A percentile compares a stretch with the other conserved stretches of the same genome.
Evolutionary conservation across 2,888 invertebrate species (phyloP).

Genomic region (Adelognathus sp.): DNA sequence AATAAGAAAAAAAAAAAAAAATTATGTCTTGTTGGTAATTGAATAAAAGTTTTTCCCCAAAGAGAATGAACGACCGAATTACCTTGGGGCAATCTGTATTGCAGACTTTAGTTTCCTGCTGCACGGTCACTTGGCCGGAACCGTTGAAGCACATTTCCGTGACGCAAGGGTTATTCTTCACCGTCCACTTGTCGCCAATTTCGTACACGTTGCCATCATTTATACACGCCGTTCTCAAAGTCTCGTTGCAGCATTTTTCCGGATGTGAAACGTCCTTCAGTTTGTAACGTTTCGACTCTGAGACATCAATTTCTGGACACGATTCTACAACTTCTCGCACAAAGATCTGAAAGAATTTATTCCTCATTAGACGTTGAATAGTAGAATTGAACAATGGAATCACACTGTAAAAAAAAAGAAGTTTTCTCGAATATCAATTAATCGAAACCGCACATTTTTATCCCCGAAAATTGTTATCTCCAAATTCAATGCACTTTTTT

Average conservation of each 20-base stretch:
- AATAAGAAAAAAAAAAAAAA: no score
- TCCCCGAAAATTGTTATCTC: no score
- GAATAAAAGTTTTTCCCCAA: neutral
- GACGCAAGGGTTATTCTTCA: slow-evolving; percentile 83
- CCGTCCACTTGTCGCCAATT: slow-evolving; percentile 82
- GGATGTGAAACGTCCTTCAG: slow-evolving; percentile 80
- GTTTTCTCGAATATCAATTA: no score
- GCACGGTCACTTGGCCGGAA: slow-evolving; percentile 80
- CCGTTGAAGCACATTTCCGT: slow-evolving; percentile 82
- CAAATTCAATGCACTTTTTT: neutral
- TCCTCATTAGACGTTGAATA: neutral
- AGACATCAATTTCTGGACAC: slow-evolving; percentile 81
- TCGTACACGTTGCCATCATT: slow-evolving; percentile 82
- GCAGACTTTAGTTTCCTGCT: slow-evolving; percentile 81
- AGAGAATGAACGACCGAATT: slow-evolving; percentile 30
- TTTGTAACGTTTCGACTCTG: slow-evolving; percentile 81
- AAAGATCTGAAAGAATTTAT: slow-evolving; percentile 81
- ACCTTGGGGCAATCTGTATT: slow-evolving; percentile 80
- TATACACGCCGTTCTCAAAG: slow-evolving; percentile 83
- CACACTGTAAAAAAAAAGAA: no score
- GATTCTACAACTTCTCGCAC: slow-evolving; percentile 82
- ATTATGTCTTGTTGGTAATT: no score
- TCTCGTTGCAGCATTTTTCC: slow-evolving; percentile 84
- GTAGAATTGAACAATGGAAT: no score
- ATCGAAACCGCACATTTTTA: no score